Evolutionary conservation across 2,797 vertebrate species (phyloP).

Genomic region (Eulemur coronatus): DNA sequence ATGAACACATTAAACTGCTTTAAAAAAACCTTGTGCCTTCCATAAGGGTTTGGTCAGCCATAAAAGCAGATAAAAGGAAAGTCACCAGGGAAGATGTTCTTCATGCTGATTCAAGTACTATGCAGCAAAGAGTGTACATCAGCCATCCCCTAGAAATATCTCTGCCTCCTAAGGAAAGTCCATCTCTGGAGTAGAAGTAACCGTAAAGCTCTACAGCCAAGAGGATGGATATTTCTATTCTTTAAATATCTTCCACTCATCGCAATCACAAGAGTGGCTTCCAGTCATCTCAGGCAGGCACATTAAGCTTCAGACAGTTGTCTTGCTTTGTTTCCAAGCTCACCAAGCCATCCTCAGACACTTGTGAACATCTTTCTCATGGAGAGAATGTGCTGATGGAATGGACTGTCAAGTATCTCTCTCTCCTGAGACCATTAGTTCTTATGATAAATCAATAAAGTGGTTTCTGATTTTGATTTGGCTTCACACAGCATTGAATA

Average conservation of each 20-base stretch:
- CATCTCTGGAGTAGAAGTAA: not conserved
- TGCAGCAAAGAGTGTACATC: not conserved
- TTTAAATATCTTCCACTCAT: not conserved
- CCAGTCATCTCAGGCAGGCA: not conserved
- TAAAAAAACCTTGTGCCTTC: not conserved
- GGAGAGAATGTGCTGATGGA: not conserved
- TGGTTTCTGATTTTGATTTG: constrained; percentile 16
- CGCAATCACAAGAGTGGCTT: not conserved
- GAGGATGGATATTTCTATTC: not conserved
- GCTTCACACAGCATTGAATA: not conserved
- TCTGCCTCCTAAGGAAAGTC: not conserved
- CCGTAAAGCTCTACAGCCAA: not conserved
- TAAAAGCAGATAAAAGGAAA: not conserved
- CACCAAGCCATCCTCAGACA: not conserved
- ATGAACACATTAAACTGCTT: not conserved
- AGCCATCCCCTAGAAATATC: not conserved
- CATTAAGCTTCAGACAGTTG: not conserved
- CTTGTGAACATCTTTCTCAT: not conserved
- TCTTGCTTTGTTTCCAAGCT: not conserved
- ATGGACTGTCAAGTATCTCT: not conserved
- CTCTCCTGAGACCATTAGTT: not conserved
- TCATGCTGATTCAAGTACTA: not conserved
- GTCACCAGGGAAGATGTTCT: not conserved
- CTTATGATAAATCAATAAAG: constrained; percentile 13
- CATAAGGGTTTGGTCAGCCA: not conserved